phyloP scores from a whole-genome alignment of 1,140 invertebrate species.

The Chrysomallon squamiferum region DNA sequence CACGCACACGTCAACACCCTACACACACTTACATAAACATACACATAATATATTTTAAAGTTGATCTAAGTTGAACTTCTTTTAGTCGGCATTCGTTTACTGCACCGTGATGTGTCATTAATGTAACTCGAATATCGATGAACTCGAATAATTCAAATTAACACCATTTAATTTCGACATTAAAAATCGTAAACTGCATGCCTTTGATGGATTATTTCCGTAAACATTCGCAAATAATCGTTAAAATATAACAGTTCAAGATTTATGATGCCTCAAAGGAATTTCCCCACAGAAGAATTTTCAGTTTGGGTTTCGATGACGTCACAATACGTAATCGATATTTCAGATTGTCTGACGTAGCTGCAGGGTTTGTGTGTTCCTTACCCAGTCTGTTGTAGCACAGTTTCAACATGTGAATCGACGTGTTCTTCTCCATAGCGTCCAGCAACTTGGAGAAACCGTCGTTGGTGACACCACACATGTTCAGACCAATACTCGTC shows the following conservation, averaged over 20 bases:
- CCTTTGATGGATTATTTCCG: neutral
- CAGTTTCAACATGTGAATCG: slow-evolving; percentile 45
- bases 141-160: too few relatives aligned
- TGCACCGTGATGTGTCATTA: too few relatives aligned
- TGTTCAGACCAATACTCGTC: slow-evolving; percentile 55
- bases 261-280: slow-evolving; percentile 48
- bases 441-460: slow-evolving; percentile 56
- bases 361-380: slow-evolving; percentile 39
- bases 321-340: slow-evolving; percentile 53
- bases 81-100: too few relatives aligned
- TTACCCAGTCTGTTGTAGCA: slow-evolving; percentile 54
- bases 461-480: slow-evolving; percentile 59
- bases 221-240: neutral
- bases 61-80: too few relatives aligned
- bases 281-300: slow-evolving; percentile 61
- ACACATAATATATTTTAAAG: too few relatives aligned
- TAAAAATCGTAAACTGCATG: neutral
- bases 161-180: neutral
- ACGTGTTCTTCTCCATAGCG: slow-evolving; percentile 50
- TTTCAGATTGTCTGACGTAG: slow-evolving; percentile 49
- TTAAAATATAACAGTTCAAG: neutral
- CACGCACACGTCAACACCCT: too few relatives aligned
- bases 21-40: too few relatives aligned
- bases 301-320: slow-evolving; percentile 59
- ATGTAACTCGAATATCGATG: too few relatives aligned